A percentile compares a stretch with the other conserved stretches of the same genome.
phyloP scores from a whole-genome alignment of 2,113 vertebrate genomes.

The Etheostoma spectabile region DNA sequence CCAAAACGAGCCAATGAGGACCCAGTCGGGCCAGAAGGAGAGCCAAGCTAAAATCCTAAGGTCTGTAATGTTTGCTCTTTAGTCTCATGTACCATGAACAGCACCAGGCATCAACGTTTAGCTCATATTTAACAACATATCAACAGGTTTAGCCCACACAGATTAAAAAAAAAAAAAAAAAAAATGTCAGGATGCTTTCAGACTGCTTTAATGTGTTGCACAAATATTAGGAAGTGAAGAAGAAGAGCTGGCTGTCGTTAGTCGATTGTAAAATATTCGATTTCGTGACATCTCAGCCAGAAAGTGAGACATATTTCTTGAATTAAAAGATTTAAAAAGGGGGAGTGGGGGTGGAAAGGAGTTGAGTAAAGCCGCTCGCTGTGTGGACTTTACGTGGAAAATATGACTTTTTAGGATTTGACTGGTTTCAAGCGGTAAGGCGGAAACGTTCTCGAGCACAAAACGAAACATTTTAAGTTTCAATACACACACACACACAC shows the following conservation, averaged over 20 bases:
- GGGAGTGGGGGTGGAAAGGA: too few relatives aligned
- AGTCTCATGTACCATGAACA: neutral
- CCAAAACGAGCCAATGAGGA: conserved; percentile 39
- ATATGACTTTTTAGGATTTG: neutral
- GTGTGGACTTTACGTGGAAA: too few relatives aligned
- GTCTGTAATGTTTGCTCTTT: neutral
- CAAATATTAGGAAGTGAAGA: neutral
- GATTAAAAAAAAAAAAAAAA: neutral
- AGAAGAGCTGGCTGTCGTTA: neutral
- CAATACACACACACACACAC: neutral
- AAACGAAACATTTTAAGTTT: neutral
- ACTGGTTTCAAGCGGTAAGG: neutral
- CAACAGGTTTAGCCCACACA: neutral
- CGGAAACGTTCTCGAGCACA: neutral
- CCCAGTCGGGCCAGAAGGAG: conserved; percentile 41
- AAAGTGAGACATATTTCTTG: too few relatives aligned
- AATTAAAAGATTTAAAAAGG: neutral
- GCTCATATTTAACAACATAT: neutral
- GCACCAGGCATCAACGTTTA: neutral
- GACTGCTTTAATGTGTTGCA: neutral
- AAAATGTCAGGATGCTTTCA: neutral
- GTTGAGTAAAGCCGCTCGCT: too few relatives aligned
- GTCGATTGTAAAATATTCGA: neutral
- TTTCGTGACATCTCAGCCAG: too few relatives aligned
- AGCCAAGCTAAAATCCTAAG: neutral